These are phyloP conservation scores for Rhamphomyia laevipes DNA, from an alignment of 2,888 invertebrate genomes.

Conservation along the genomic window DNA sequence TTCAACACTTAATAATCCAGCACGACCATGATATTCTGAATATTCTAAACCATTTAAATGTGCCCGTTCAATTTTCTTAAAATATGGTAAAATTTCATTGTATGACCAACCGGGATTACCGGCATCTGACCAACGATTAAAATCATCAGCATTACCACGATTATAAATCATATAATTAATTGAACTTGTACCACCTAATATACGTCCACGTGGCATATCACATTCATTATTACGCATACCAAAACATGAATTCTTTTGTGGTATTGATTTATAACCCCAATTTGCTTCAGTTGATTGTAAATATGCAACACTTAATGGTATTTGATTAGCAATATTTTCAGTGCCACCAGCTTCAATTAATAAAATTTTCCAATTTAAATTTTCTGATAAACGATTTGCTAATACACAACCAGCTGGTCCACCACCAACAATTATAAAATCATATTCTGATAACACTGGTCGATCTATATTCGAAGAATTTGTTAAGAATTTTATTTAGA, in stretches of 20 bases:
- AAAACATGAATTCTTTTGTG: conserved; percentile 46
- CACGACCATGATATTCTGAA: conserved; percentile 41
- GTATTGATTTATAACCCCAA: conserved; percentile 55
- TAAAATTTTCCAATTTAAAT: conserved; percentile 32
- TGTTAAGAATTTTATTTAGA: too few relatives aligned
- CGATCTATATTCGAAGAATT: conserved; percentile 25
- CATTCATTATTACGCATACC: conserved; percentile 34
- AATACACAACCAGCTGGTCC: conserved; percentile 57
- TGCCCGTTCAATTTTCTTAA: conserved; percentile 45
- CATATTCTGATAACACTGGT: conserved; percentile 48
- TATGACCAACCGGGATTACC: conserved; percentile 62
- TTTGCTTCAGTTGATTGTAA: conserved; percentile 39
- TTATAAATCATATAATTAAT: conserved; percentile 56
- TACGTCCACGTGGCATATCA: conserved; percentile 42
- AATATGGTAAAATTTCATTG: conserved; percentile 44
- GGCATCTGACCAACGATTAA: conserved; percentile 49
- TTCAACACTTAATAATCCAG: conserved; percentile 48
- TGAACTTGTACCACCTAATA: conserved; percentile 43
- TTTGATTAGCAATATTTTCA: conserved; percentile 25
- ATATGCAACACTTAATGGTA: conserved; percentile 18
- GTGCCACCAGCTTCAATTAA: conserved; percentile 37
- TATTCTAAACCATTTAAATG: conserved; percentile 37
- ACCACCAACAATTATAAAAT: conserved; percentile 68
- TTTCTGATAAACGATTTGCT: conserved; percentile 25
- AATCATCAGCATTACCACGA: conserved; percentile 55